Conservation (phyloP, 2,888 invertebrate genomes). For the Noctuana brunneofusca region DNA sequence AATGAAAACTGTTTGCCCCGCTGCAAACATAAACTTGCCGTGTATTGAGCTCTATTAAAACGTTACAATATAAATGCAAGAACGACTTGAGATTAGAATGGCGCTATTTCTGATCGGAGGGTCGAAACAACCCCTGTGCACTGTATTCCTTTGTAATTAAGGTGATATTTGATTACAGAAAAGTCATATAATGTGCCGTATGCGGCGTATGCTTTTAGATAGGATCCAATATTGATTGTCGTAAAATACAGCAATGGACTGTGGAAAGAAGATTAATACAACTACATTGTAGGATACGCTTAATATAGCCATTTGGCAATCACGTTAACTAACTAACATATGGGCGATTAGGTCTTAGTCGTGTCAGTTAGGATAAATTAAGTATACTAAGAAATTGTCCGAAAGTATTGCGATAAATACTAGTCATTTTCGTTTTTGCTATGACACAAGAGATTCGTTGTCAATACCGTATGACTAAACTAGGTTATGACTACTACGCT, state of each 20-base stretch:
- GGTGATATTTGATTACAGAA: constrained; percentile 13
- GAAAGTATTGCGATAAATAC: background rate
- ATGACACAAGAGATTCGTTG: no score
- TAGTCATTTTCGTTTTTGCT: no score
- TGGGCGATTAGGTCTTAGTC: constrained; percentile 13
- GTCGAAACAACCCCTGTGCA: constrained; percentile 24
- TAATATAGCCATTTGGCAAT: constrained; percentile 28
- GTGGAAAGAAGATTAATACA: constrained; percentile 33
- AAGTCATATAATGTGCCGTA: constrained; percentile 17
- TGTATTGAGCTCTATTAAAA: constrained; percentile 55
- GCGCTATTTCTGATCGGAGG: constrained; percentile 44
- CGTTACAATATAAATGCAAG: constrained; percentile 53
- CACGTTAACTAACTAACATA: constrained; percentile 10
- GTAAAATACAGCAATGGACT: constrained; percentile 33
- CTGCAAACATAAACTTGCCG: constrained; percentile 40
- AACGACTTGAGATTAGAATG: constrained; percentile 52
- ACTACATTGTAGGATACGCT: constrained; percentile 30
- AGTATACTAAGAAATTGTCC: background rate
- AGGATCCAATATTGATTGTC: constrained; percentile 38
- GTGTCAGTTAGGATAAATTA: constrained; percentile 15
- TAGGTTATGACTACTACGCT: no score
- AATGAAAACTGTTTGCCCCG: constrained; percentile 40
- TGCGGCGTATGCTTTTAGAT: constrained; percentile 36
- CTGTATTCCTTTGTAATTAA: constrained; percentile 13
- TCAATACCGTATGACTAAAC: no score